Base-by-base conservation (phyloP, 2,888 invertebrate genomes). In the Drosophila anomalata region DNA sequence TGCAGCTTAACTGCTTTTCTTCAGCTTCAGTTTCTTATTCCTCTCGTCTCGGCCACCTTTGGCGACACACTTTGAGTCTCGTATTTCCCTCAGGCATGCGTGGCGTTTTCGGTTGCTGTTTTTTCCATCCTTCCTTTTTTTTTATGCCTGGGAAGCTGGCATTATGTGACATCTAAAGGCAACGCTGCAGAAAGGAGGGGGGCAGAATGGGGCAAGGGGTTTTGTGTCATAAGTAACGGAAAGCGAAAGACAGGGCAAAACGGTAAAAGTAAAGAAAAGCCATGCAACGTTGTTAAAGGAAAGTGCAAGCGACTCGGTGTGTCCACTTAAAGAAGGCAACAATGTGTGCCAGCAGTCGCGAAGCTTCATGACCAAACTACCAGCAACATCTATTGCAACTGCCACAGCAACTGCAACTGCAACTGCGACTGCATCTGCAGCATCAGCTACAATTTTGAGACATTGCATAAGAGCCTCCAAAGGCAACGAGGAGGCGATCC, bases 271-370 rank as follows among this genome's bases (percentile, higher is more conserved):
- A 39, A n/a, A 53, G 59, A 61, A 63, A 46, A 62, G n/a, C 46
- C 51, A 54, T 48, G 59, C 69, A 57, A 56, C 62, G 54, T 59
- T 70, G 72, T 74, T 66, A 65, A 61, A 62, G 68, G 70, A 68
- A 66, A 63, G 61, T 63, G 61, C 69, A 68, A 68, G 68, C 61
- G 63, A 57, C 74, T 62, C 51, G 50, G 50, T 69, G 59, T 76
- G 76, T 79, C 70, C 78, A 79, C 77, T 79, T 78, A 75, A 71
- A 73, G 73, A 50, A 57, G 59, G 50, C 63, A 76, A 72, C 60
- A 75, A 73, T 72, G 65, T 60, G 62, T 72, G 62, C 60, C 72
- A 68, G 14, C 54, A 26, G 20, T 24, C 41, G 72, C 41, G 20
- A 14, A 29, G 36, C 36, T 20, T 7, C 48, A 52, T 44, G 46